Conservation (phyloP, 2,797 vertebrate genomes). For the Coregonus ussuriensis region DNA sequence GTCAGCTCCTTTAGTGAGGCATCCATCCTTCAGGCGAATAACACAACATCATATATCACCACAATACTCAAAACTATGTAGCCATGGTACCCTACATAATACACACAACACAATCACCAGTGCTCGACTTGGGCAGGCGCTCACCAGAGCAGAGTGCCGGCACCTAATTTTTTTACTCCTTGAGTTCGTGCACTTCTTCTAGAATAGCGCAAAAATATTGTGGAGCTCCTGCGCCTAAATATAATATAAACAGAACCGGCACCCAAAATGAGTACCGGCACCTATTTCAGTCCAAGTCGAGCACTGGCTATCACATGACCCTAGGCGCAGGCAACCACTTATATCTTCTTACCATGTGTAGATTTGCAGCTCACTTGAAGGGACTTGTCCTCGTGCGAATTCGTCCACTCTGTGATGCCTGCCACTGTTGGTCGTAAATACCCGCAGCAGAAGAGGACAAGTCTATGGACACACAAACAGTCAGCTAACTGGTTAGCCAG, state of each 20-base stretch:
- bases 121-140: too few species aligned
- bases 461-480: conserved; percentile 73
- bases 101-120: background rate
- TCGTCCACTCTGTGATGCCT: conserved; percentile 92
- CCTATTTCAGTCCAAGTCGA: too few species aligned
- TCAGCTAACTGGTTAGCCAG: background rate
- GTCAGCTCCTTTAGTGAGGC: conserved; percentile 96
- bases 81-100: background rate
- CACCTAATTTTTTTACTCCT: too few species aligned
- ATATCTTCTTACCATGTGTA: conserved; percentile 87
- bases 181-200: too few species aligned
- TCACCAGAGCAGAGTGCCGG: too few species aligned
- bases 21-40: conserved; percentile 86
- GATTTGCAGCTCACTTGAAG: conserved; percentile 95
- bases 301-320: too few species aligned
- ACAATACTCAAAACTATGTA: background rate
- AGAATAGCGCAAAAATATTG: too few species aligned
- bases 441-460: conserved; percentile 89
- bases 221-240: too few species aligned
- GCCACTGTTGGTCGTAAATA: conserved; percentile 95
- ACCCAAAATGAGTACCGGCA: too few species aligned
- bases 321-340: too few species aligned
- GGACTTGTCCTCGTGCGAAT: conserved; percentile 91
- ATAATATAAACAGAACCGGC: too few species aligned
- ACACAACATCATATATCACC: background rate